Evolutionary conservation across 2,888 invertebrate genomes (phyloP).

Genomic region (Acanthosoma haemorrhoidale): DNA sequence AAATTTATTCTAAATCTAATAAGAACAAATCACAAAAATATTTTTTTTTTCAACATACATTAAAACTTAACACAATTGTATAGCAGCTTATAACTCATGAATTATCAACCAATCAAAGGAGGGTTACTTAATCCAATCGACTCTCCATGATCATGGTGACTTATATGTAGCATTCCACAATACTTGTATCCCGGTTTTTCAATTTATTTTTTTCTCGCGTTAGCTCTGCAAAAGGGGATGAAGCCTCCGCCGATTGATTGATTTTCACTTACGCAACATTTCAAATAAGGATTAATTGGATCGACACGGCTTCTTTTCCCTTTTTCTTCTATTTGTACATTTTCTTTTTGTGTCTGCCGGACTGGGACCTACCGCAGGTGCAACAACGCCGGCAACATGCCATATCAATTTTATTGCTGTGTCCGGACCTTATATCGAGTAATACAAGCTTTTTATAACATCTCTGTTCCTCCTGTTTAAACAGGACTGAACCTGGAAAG

Average conservation of each 20-base stretch:
- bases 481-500: too few relatives aligned
- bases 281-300: slow-evolving; percentile 14
- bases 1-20: too few relatives aligned
- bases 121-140: too few relatives aligned
- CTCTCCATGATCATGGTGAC: too few relatives aligned
- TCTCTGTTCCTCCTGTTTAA: too few relatives aligned
- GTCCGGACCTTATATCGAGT: not conserved
- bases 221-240: not conserved
- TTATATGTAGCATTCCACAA: slow-evolving; percentile 1
- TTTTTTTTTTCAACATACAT: too few relatives aligned
- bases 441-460: not conserved
- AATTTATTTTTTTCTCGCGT: not conserved
- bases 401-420: slow-evolving; percentile 1
- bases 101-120: too few relatives aligned
- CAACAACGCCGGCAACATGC: not conserved
- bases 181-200: not conserved
- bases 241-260: not conserved
- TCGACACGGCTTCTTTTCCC: not conserved
- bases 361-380: slow-evolving; percentile 9
- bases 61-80: too few relatives aligned
- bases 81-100: too few relatives aligned
- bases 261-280: not conserved
- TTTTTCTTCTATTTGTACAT: not conserved
- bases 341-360: not conserved
- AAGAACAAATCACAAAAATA: too few relatives aligned